Base-by-base conservation (phyloP, 2,797 vertebrate species). In the Xenops minutus region DNA sequence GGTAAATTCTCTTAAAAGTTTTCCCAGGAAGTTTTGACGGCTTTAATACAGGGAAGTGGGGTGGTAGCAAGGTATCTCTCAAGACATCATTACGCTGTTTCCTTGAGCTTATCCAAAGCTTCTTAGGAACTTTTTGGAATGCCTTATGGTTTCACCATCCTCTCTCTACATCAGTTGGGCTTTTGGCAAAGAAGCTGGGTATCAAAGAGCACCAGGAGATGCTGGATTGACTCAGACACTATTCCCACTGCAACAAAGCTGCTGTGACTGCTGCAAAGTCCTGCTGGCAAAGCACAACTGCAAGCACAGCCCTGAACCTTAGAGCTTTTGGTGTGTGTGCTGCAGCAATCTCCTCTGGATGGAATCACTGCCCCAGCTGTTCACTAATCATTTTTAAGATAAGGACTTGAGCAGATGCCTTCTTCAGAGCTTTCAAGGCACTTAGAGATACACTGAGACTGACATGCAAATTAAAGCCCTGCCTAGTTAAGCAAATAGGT, bases 221-320 rank as follows among this genome's bases (percentile, higher is more conserved):
- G 74, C 56, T 41, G 76, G 76, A 49, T 39, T 56, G 58, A 39
- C 74, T 79, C 67, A n/a, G 82, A 36, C 41, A 16, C 48, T 56
- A 4, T 56, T 86, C 48, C 48, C 55, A 8, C 24, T 14, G 73
- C 55, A 67, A 88, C 27, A 79, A 92, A 88, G 73, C 58, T 2
- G 9, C 85, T 46, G 59, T 59, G 82, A 36, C 87, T 89, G 73
- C 91, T 58, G 55, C 69, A 21, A 55, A 63, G 79, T 43, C 89
- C 89, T 51, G n/a, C 76, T 54, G 83, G 91, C 80, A 36, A 52
- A 94, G 81, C 68, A 36, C 51, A 29, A 61, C 55, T 84, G 82
- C 88, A 55, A 82, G 58, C 80, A 88, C 93, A 92, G 80, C 89
- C 89, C 29, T 13, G 9, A 93, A 82, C 87, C 58, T 72, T 56